Evolutionary conservation across 2,797 vertebrate genomes (phyloP), one percentile per base, ranked within the genome.

Genomic region (Gila robusta): DNA sequence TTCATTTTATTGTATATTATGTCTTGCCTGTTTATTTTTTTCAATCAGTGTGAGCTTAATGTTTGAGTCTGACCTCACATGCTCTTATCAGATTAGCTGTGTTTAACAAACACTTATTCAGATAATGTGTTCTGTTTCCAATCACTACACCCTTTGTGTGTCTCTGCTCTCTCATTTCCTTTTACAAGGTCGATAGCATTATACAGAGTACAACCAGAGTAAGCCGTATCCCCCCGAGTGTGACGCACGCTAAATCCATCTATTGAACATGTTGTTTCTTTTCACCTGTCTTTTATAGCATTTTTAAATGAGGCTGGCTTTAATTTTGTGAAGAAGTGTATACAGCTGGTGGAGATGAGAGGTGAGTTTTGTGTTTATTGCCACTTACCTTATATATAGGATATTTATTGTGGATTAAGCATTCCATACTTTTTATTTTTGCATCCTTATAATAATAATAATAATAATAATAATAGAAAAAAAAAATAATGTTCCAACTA

Each of bases 291-390:
- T 86, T 79, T 88, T 93, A 0, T 92, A 99, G 98, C 97, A 85
- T 98, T 97, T 92, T 95, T 99, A 89, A 99, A 98, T 79, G 97
- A 97, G 88, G 95, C 97, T 2, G 98, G 98, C 32, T 98, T 98
- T 95, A 98, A 96, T 93, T 99, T 99, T 86, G 97, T 98, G 59
- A 97, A 94, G 90, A 97, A 96, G 91, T 99, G 98, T 81, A 97
- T 99, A 85, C 95, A 97, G 87, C 94, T 97, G 88, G 95, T 99
- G 89, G 98, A 99, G 96, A 94, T 94, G 4, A 93, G 95, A 95
- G 95, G 95, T 95, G 89, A 91, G 88, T 32, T 17, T 6, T 73
- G 47, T 35, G 26, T 41, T 17, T 69, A 9, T 47, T 37, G 7
- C 44, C 5, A 47, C 1, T 79, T 16, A 17, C 9, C 3, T 56